phyloP scores from a whole-genome alignment of 1,140 invertebrate species.

The Euwallacea fornicatus region DNA sequence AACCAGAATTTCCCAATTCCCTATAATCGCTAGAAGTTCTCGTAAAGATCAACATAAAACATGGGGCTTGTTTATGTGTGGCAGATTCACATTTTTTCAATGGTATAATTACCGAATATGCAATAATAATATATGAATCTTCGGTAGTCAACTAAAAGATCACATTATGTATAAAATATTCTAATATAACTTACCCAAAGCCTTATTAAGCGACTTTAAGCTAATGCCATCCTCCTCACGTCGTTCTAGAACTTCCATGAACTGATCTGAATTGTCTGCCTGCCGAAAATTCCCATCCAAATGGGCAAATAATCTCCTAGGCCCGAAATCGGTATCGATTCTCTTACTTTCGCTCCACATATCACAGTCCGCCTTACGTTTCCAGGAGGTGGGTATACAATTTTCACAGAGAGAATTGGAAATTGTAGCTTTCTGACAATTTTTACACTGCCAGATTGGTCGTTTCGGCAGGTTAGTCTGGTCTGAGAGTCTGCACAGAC shows the following conservation, averaged over 20 bases:
- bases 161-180: too few relatives aligned
- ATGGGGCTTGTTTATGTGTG: too few relatives aligned
- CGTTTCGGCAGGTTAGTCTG: slow-evolving; percentile 34
- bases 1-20: too few relatives aligned
- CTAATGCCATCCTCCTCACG: slow-evolving; percentile 21
- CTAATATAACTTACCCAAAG: slow-evolving; percentile 16
- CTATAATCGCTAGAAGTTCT: too few relatives aligned
- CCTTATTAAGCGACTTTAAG: slow-evolving; percentile 32
- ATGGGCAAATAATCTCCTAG: slow-evolving; percentile 40
- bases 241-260: slow-evolving; percentile 21
- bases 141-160: too few relatives aligned
- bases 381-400: slow-evolving; percentile 31
- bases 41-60: too few relatives aligned
- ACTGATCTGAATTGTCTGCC: slow-evolving; percentile 6
- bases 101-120: slow-evolving; percentile 1
- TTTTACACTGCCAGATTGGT: slow-evolving; percentile 38
- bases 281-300: slow-evolving; percentile 27
- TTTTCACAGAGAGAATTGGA: slow-evolving; percentile 41
- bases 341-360: slow-evolving; percentile 37
- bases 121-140: too few relatives aligned
- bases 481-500: not conserved
- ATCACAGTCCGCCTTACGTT: slow-evolving; percentile 36
- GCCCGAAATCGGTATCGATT: slow-evolving; percentile 36
- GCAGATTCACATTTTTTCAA: not conserved
- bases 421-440: slow-evolving; percentile 35